Evolutionary conservation across 2,113 vertebrate genomes (phyloP).

Genomic region (Rousettus leschenaultii): DNA sequence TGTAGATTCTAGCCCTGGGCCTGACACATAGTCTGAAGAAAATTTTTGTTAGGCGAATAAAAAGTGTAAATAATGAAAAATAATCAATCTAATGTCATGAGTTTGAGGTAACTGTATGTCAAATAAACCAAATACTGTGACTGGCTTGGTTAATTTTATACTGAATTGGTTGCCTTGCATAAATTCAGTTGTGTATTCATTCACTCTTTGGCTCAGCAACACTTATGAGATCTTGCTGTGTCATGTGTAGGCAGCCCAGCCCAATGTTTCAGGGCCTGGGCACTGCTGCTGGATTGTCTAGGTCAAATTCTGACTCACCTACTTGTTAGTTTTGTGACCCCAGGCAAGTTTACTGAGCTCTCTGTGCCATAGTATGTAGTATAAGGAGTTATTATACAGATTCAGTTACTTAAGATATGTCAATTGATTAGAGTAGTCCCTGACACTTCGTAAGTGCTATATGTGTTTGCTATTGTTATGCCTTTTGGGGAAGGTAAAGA

Average conservation of each 20-base stretch:
- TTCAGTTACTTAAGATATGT: neutral
- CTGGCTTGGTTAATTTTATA: neutral
- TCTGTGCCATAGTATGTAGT: neutral
- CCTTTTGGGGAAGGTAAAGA: neutral
- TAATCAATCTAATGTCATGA: neutral
- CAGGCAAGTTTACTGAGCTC: neutral
- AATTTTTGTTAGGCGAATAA: neutral
- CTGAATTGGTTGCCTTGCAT: neutral
- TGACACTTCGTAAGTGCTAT: neutral
- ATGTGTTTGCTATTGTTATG: neutral
- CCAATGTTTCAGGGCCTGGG: neutral
- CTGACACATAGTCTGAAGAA: neutral
- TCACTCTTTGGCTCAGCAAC: neutral
- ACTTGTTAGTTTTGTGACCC: neutral
- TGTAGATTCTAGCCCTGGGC: neutral
- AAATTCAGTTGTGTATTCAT: neutral
- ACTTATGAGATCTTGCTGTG: neutral
- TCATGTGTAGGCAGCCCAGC: neutral
- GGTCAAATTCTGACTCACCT: neutral
- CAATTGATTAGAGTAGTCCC: neutral
- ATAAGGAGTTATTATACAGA: neutral
- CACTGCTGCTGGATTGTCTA: neutral
- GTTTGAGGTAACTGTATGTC: neutral
- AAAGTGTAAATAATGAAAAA: neutral
- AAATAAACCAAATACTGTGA: neutral